phyloP scores from a whole-genome alignment of 2,797 vertebrate genomes.

The Tokudaia tokunoshimensis region DNA sequence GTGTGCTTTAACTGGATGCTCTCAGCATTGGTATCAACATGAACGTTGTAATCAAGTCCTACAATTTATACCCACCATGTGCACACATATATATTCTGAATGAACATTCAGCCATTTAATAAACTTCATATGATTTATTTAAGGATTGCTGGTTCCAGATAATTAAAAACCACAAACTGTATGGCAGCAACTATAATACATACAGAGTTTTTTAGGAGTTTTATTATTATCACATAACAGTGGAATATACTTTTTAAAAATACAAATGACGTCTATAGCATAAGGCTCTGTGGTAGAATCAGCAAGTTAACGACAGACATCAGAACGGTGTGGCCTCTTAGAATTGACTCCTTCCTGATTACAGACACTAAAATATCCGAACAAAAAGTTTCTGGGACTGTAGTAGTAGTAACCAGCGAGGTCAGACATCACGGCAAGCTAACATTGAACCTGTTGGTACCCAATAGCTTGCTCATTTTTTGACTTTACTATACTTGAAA shows the following conservation, averaged over 20 bases:
- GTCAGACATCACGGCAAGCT: conserved; percentile 76
- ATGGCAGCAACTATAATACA: conserved; percentile 85
- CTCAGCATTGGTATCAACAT: conserved; percentile 66
- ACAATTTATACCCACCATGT: conserved; percentile 67
- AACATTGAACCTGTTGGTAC: conserved; percentile 79
- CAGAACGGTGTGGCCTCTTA: conserved; percentile 82
- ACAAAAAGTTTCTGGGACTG: conserved; percentile 83
- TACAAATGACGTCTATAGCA: conserved; percentile 88
- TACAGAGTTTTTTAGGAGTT: conserved; percentile 79
- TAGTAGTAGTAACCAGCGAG: conserved; percentile 74
- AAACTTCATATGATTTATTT: conserved; percentile 82
- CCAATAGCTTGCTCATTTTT: conserved; percentile 78
- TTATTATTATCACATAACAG: conserved; percentile 81
- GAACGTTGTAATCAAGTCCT: conserved; percentile 77
- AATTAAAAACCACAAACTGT: conserved; percentile 86
- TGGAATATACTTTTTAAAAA: conserved; percentile 86
- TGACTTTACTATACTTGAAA: conserved; percentile 86
- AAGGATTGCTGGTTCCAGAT: conserved; percentile 87
- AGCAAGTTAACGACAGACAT: conserved; percentile 87
- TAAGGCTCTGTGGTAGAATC: conserved; percentile 91
- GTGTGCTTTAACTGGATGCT: conserved; percentile 68
- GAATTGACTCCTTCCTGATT: conserved; percentile 83
- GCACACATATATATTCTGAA: conserved; percentile 30
- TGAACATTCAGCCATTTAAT: conserved; percentile 60
- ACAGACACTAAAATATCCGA: conserved; percentile 77